Evolutionary conservation across 2,113 vertebrate species (phyloP).

Genomic region (Eclectus roratus): DNA sequence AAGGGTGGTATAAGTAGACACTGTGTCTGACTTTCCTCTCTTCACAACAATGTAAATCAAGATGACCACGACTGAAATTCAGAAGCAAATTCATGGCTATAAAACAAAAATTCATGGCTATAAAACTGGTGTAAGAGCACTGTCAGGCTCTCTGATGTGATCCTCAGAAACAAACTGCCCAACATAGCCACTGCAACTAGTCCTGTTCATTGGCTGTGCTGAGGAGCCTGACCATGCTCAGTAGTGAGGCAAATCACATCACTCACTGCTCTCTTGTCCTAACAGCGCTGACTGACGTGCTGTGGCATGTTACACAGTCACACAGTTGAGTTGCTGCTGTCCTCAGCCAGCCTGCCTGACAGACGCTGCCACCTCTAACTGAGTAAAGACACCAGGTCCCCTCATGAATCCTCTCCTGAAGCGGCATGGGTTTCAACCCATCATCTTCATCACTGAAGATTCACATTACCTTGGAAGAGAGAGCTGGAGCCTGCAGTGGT

Average conservation of each 20-base stretch:
- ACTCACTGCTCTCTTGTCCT: neutral
- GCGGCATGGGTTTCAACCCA: neutral
- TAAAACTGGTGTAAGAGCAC: neutral
- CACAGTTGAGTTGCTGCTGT: neutral
- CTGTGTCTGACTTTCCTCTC: neutral
- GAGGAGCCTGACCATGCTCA: accelerated
- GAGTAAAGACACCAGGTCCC: neutral
- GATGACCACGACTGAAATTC: neutral
- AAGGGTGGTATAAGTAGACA: neutral
- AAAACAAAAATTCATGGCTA: neutral
- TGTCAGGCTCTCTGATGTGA: neutral
- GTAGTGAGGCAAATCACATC: neutral
- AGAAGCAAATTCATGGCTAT: neutral
- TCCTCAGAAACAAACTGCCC: neutral
- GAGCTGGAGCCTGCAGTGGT: neutral
- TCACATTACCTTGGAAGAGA: neutral
- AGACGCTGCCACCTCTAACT: neutral
- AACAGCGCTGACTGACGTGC: accelerated
- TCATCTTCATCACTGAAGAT: neutral
- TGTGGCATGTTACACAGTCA: neutral
- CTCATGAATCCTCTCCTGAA: neutral
- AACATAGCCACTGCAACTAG: neutral
- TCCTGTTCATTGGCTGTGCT: neutral
- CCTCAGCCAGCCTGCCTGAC: neutral
- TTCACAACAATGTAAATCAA: neutral